These are phyloP conservation scores for Drosophila pseudoananassae DNA, from an alignment of 1,140 invertebrate species.

Conservation along the genomic window DNA sequence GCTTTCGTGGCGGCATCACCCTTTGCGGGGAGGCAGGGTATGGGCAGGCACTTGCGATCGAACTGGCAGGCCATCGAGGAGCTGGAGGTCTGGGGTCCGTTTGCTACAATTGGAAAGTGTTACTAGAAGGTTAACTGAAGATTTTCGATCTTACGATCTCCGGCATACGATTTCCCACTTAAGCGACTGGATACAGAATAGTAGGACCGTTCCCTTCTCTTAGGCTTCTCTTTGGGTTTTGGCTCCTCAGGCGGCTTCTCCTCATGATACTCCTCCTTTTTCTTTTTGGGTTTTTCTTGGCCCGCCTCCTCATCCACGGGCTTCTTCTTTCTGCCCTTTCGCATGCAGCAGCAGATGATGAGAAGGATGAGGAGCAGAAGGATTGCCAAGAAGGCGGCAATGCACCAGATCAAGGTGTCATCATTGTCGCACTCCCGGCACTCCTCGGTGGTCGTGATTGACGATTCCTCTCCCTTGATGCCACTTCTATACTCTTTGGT, in stretches of 20 bases:
- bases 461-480: not conserved
- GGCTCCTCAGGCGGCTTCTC: not conserved
- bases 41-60: conserved; percentile 47
- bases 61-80: conserved; percentile 62
- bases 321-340: conserved; percentile 8
- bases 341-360: conserved; percentile 55
- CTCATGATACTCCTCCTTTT: conserved; percentile 4
- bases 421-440: conserved; percentile 48
- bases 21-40: conserved; percentile 5
- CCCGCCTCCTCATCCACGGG: not conserved
- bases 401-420: conserved; percentile 30
- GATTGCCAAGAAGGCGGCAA: conserved; percentile 38
- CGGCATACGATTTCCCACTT: not conserved
- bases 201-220: conserved; percentile 4
- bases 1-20: not conserved
- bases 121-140: not conserved
- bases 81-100: conserved; percentile 34
- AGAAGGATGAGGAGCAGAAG: conserved; percentile 49
- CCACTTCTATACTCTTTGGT: not conserved
- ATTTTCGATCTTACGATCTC: conserved; percentile 10
- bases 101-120: not conserved
- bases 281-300: not conserved
- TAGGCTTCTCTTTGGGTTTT: not conserved
- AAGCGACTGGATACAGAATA: conserved; percentile 7
- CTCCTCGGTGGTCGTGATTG: conserved; percentile 12